These are phyloP conservation scores for Tenualosa ilisha DNA, from an alignment of 2,797 vertebrate species.

Conservation along the genomic window DNA sequence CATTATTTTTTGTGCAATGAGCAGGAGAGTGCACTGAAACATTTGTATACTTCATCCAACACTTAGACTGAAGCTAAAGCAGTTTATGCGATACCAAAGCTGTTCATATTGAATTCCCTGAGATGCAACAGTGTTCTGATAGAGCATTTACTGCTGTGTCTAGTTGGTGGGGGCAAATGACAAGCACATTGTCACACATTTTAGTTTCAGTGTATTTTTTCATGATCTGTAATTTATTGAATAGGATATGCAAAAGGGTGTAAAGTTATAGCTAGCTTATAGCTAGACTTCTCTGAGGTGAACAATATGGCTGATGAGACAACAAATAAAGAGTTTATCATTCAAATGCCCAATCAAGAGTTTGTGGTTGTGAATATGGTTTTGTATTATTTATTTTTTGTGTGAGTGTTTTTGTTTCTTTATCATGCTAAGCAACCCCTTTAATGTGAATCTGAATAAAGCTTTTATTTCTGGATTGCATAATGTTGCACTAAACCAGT, in stretches of 20 bases:
- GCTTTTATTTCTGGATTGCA: slow-evolving; percentile 48
- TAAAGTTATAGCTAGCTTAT: not conserved
- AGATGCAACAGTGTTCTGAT: not conserved
- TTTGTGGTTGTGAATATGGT: slow-evolving; percentile 53
- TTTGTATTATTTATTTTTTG: slow-evolving; percentile 60
- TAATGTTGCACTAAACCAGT: slow-evolving; percentile 48
- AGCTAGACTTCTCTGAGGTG: slow-evolving; percentile 15
- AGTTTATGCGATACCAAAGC: slow-evolving; percentile 14
- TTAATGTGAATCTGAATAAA: slow-evolving; percentile 64
- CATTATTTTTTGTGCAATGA: not conserved
- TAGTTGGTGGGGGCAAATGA: not conserved
- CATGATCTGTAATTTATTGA: slow-evolving; percentile 46
- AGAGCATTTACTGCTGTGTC: not conserved
- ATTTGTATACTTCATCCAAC: not conserved
- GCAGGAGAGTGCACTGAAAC: not conserved
- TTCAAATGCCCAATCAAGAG: slow-evolving; percentile 31
- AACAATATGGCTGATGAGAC: slow-evolving; percentile 5
- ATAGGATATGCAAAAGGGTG: slow-evolving; percentile 38
- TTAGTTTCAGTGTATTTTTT: slow-evolving; percentile 48
- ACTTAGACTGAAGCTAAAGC: not conserved
- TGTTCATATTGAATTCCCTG: slow-evolving; percentile 17
- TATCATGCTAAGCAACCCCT: slow-evolving; percentile 68
- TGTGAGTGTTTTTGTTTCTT: slow-evolving; percentile 63
- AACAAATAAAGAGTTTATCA: slow-evolving; percentile 62
- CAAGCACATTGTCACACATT: slow-evolving; percentile 40